phyloP scores from a whole-genome alignment of 2,113 vertebrate species.

The Chroicocephalus ridibundus region DNA sequence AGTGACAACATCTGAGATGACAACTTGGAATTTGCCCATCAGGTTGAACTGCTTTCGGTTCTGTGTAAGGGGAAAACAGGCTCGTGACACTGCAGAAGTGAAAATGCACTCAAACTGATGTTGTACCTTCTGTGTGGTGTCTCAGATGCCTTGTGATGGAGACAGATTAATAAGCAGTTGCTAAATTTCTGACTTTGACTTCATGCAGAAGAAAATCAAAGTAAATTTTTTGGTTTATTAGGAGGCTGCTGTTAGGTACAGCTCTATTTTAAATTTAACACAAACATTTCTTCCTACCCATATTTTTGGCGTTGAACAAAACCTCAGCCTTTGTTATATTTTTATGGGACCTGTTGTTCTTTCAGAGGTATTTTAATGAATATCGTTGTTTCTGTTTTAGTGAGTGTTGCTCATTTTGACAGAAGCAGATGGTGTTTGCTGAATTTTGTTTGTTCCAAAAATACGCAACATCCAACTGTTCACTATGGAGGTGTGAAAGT shows the following conservation, averaged over 20 bases:
- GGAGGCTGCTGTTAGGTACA: neutral
- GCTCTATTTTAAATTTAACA: neutral
- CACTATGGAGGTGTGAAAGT: conserved; percentile 40
- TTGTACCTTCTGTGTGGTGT: neutral
- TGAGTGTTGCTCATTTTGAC: conserved; percentile 18
- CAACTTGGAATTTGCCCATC: neutral
- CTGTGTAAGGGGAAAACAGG: neutral
- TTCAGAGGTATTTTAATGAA: conserved; percentile 29
- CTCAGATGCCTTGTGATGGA: neutral
- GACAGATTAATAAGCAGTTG: neutral
- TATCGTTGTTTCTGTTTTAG: conserved; percentile 20
- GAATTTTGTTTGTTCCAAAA: conserved; percentile 61
- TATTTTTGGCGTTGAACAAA: neutral
- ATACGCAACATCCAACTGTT: conserved; percentile 41
- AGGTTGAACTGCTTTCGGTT: neutral
- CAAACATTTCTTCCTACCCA: neutral
- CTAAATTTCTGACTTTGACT: neutral
- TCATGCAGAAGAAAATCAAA: neutral
- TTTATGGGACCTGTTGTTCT: neutral
- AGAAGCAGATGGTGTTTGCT: conserved; percentile 65
- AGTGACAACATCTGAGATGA: neutral
- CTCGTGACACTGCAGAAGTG: neutral
- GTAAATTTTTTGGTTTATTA: neutral
- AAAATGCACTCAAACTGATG: neutral
- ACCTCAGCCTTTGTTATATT: neutral